A percentile compares a stretch with the other conserved stretches of the same genome.
phyloP scores from a whole-genome alignment of 2,113 vertebrate genomes.

The Nettapus auritus region DNA sequence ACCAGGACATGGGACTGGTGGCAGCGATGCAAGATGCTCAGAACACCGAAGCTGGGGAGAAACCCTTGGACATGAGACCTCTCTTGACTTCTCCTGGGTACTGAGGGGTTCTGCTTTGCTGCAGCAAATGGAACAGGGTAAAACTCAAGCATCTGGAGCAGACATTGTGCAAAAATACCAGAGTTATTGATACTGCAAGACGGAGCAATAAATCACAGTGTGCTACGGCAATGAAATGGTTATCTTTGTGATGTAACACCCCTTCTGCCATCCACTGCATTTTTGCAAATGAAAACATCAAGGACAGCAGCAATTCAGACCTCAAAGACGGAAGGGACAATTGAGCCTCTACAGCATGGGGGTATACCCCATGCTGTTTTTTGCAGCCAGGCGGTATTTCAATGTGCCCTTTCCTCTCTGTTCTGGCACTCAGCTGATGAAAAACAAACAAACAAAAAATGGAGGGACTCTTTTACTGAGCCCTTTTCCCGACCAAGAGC shows the following conservation, averaged over 20 bases:
- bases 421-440: background rate
- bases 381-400: background rate
- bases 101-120: background rate
- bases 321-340: background rate
- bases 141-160: background rate
- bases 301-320: background rate
- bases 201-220: slow-evolving; percentile 19
- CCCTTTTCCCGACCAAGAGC: background rate
- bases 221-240: background rate
- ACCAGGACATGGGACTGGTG: background rate
- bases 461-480: background rate
- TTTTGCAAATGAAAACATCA: slow-evolving; percentile 2
- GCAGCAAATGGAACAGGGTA: background rate
- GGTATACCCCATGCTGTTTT: background rate
- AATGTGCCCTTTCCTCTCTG: background rate
- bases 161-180: background rate
- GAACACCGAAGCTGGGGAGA: background rate
- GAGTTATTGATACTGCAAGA: slow-evolving; percentile 15
- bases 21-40: background rate
- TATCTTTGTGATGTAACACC: background rate
- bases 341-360: accelerated
- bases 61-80: background rate
- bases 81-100: background rate
- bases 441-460: background rate
- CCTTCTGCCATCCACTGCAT: too few species aligned